Evolutionary conservation across 1,140 invertebrate species (phyloP).

Genomic region (Proales similis): DNA sequence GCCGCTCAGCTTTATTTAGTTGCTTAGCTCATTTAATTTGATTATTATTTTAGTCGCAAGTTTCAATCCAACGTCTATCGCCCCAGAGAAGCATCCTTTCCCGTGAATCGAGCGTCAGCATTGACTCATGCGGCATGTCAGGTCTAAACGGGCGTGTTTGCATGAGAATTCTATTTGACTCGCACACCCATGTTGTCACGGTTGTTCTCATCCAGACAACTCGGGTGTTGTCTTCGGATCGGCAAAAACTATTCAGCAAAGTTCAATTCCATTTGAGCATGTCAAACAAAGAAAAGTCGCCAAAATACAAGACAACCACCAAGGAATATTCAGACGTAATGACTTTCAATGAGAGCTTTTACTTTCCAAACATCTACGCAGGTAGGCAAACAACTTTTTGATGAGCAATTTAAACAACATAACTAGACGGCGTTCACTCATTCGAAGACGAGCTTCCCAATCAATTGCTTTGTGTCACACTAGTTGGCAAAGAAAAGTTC

Average conservation of each 20-base stretch:
- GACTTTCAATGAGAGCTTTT: slow-evolving; percentile 33
- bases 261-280: slow-evolving; percentile 34
- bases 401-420: not conserved
- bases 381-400: slow-evolving; percentile 7
- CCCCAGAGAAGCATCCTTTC: no score
- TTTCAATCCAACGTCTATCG: no score
- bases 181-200: slow-evolving; percentile 18
- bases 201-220: slow-evolving; percentile 25
- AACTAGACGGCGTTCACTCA: not conserved
- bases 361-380: slow-evolving; percentile 35
- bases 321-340: slow-evolving; percentile 25
- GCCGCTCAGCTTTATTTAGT: no score
- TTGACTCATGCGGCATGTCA: no score
- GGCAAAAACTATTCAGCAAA: slow-evolving; percentile 6
- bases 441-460: not conserved
- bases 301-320: slow-evolving; percentile 34
- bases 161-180: slow-evolving; percentile 8
- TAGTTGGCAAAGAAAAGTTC: slow-evolving; percentile 27
- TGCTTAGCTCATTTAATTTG: no score
- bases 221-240: slow-evolving; percentile 2
- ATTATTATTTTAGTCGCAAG: no score
- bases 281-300: slow-evolving; percentile 26
- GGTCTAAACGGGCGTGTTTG: slow-evolving; percentile 9
- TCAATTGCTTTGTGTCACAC: not conserved
- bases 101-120: no score